phyloP scores from a whole-genome alignment of 1,140 invertebrate species.

The Ips typographus region DNA sequence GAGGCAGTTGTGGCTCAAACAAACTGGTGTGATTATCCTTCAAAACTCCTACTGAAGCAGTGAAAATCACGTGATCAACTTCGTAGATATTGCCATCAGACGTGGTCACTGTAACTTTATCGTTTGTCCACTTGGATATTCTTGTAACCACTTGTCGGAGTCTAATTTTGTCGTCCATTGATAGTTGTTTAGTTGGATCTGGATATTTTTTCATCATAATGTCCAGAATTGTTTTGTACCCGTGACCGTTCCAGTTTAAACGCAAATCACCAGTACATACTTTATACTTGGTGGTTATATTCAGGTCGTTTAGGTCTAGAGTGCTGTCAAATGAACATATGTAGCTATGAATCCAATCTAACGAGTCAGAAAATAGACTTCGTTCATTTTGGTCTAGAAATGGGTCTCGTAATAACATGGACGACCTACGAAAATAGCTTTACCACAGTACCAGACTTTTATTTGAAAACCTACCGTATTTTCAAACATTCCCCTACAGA shows the following conservation, averaged over 20 bases:
- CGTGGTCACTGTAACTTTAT: slow-evolving; percentile 33
- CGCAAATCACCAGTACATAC: slow-evolving; percentile 36
- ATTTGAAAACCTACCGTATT: slow-evolving; percentile 22
- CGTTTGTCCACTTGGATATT: slow-evolving; percentile 48
- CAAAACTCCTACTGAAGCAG: slow-evolving; percentile 68
- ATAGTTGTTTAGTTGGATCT: slow-evolving; percentile 24
- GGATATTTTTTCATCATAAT: slow-evolving; percentile 45
- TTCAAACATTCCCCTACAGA: slow-evolving; percentile 33
- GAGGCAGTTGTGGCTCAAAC: slow-evolving; percentile 64
- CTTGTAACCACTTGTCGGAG: slow-evolving; percentile 40
- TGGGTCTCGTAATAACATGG: too few relatives aligned
- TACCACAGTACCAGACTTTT: neutral
- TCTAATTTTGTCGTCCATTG: slow-evolving; percentile 42
- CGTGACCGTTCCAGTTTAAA: slow-evolving; percentile 43
- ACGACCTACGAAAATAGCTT: too few relatives aligned
- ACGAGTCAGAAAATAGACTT: slow-evolving; percentile 60
- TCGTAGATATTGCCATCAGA: slow-evolving; percentile 59
- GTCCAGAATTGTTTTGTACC: slow-evolving; percentile 46
- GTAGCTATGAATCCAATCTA: slow-evolving; percentile 45
- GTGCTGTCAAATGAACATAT: slow-evolving; percentile 8
- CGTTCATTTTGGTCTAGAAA: neutral
- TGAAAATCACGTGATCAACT: slow-evolving; percentile 69
- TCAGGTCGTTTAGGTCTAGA: slow-evolving; percentile 28
- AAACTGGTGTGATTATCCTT: slow-evolving; percentile 62
- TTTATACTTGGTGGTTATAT: slow-evolving; percentile 22